Percentiles rank a stretch among this genome's conserved stretches.
Evolutionary conservation across 2,888 invertebrate species (phyloP).

Genomic region (Imbricaverruca yamaguchii): DNA sequence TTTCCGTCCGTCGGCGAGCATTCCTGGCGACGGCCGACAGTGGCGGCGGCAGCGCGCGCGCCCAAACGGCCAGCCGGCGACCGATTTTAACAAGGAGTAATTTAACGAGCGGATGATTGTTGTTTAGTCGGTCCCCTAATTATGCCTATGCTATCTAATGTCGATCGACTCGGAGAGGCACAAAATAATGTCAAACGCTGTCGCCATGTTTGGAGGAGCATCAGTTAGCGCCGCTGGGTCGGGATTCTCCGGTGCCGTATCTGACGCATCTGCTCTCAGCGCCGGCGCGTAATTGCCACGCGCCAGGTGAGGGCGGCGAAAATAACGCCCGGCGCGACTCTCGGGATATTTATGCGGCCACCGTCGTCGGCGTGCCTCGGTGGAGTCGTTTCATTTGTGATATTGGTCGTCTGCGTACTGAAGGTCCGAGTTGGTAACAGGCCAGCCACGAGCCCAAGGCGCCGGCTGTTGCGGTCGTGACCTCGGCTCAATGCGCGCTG

Average conservation of each 20-base stretch:
- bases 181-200: conserved; percentile 1
- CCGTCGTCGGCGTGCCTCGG: too few species aligned
- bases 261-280: not conserved
- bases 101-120: not conserved
- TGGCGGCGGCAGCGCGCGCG: too few species aligned
- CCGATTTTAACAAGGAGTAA: not conserved
- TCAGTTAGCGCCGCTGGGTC: not conserved
- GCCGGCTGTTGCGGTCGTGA: too few species aligned
- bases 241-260: not conserved
- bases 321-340: not conserved
- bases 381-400: too few species aligned
- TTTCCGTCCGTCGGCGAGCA: too few species aligned
- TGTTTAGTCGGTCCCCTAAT: not conserved
- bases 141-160: not conserved
- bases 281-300: not conserved
- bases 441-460: too few species aligned
- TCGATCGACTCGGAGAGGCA: not conserved
- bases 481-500: too few species aligned
- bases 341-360: too few species aligned
- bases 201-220: not conserved
- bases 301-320: not conserved
- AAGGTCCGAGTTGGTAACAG: too few species aligned
- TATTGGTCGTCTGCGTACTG: too few species aligned
- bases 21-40: too few species aligned
- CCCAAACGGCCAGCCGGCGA: too few species aligned